These are phyloP conservation scores for Eumaeus atala DNA, from an alignment of 1,140 invertebrate species.

Conservation along the genomic window DNA sequence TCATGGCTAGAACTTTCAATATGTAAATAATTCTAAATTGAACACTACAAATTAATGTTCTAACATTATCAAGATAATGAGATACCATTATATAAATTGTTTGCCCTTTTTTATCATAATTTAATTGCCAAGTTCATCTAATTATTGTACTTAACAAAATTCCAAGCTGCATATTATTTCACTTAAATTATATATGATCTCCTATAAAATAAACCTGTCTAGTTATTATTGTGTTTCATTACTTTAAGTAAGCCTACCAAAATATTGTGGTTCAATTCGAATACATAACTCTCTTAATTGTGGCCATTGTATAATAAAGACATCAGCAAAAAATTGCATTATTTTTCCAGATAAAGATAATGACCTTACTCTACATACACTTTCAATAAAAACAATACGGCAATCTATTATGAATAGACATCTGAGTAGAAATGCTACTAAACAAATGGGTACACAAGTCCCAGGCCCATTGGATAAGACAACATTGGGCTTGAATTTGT, in stretches of 20 bases:
- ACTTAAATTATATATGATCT: slow-evolving; percentile 13
- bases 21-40: too few relatives aligned
- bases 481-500: slow-evolving; percentile 82
- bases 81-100: too few relatives aligned
- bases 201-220: slow-evolving; percentile 14
- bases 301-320: slow-evolving; percentile 95
- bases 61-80: too few relatives aligned
- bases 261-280: slow-evolving; percentile 74
- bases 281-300: slow-evolving; percentile 76
- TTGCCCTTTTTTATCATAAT: too few relatives aligned
- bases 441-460: slow-evolving; percentile 92
- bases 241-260: slow-evolving; percentile 76
- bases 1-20: too few relatives aligned
- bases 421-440: slow-evolving; percentile 81
- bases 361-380: slow-evolving; percentile 92
- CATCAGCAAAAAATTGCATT: slow-evolving; percentile 87
- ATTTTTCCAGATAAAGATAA: slow-evolving; percentile 93
- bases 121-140: too few relatives aligned
- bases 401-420: slow-evolving; percentile 79
- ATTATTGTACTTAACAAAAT: slow-evolving; percentile 8
- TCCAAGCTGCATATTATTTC: slow-evolving; percentile 3
- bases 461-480: slow-evolving; percentile 96
- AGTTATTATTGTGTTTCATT: slow-evolving; percentile 12
- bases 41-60: too few relatives aligned
- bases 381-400: slow-evolving; percentile 94